Evolutionary conservation across 2,797 vertebrate genomes (phyloP), one percentile per base, ranked within the genome.

Genomic region (Urosaurus nigricauda): DNA sequence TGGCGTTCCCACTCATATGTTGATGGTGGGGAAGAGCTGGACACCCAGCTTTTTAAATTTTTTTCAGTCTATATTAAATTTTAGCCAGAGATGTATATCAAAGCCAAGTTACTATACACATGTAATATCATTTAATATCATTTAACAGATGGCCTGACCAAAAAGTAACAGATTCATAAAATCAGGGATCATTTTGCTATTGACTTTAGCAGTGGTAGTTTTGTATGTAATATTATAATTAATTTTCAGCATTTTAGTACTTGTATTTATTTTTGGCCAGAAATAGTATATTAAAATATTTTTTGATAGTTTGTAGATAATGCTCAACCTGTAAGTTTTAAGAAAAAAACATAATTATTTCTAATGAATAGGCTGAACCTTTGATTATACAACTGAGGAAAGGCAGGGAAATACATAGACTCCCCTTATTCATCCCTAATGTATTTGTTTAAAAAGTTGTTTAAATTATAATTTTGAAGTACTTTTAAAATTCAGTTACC

Each of bases 131-230:
- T 97, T 96, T 96, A 89, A 94, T 97, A 97, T 97, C 80, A 94
- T 97, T 97, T 97, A 95, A 95, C 97, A 97, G 96, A 95, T 97
- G 97, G 97, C 97, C 97, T 97, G 97, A 97, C 97, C 96, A 97
- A 97, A 97, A 96, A 91, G 92, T 95, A 95, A 95, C 96, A 97
- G 96, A 97, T 97, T 97, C 96, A 96, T 96, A 96, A 96, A 96
- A 97, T 97, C 97, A 97, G 97, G 97, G 97, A 97, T 97, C 97
- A 97, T 97, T 97, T 97, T 97, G 96, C 97, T 97, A 97, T 97
- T 97, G 96, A 97, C 97, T 97, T 89, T 97, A 97, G 97, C 96
- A 96, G 94, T 97, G 96, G 96, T 97, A 97, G 93, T 97, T 97
- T 97, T 97, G 94, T 97, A 97, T 95, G 96, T 97, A 96, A 96